Conservation (phyloP, 2,797 vertebrate species). For the Catostomus latipinnis region DNA sequence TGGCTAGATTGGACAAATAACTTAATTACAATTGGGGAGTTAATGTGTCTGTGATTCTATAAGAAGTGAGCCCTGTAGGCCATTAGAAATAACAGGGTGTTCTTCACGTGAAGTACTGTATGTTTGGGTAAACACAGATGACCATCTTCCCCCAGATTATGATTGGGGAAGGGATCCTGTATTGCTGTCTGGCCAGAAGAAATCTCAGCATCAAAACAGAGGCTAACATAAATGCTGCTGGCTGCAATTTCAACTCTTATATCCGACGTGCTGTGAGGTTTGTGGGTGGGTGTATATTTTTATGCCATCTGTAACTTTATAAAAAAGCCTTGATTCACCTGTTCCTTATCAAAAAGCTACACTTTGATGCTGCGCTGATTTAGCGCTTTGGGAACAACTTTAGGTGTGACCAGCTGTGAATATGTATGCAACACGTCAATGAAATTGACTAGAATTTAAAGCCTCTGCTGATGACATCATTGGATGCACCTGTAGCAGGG, state of each 20-base stretch:
- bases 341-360: too few relatives aligned
- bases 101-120: neutral
- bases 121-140: constrained; percentile 31
- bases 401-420: too few relatives aligned
- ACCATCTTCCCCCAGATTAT: constrained; percentile 85
- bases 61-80: constrained; percentile 22
- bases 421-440: too few relatives aligned
- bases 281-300: constrained; percentile 79
- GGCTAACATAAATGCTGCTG: constrained; percentile 95
- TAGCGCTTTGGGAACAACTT: too few relatives aligned
- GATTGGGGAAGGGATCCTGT: constrained; percentile 96
- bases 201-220: constrained; percentile 83
- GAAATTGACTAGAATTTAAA: too few relatives aligned
- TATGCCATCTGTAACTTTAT: constrained; percentile 11
- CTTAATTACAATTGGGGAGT: constrained; percentile 31
- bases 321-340: neutral
- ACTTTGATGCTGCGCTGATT: too few relatives aligned
- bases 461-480: too few relatives aligned
- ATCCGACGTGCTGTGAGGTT: constrained; percentile 96
- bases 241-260: constrained; percentile 99
- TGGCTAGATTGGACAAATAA: constrained; percentile 14
- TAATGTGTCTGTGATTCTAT: constrained; percentile 26
- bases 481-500: too few relatives aligned
- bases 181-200: constrained; percentile 91
- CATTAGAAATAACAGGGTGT: neutral